Base-by-base conservation (phyloP, 2,888 invertebrate genomes). In the Elaeidobius kamerunicus region DNA sequence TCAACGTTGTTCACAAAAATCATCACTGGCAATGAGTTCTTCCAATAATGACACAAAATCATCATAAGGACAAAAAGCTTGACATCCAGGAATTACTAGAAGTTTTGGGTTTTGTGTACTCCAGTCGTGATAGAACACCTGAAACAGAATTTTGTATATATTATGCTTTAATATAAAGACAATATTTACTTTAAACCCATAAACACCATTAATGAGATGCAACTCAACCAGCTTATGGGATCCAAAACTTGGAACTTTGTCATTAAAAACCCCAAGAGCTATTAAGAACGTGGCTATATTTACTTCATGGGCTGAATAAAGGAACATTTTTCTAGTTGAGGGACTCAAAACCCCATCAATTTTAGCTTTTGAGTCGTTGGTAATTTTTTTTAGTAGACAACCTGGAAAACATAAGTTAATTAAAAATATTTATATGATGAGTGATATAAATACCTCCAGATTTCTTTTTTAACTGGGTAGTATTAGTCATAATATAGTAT, bases 51-150 rank as follows among this genome's bases (percentile, higher is more conserved):
- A 18, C 1, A 27, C 28, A 28, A 52, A 52, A 11, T 41, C 16
- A 19, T 55, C 50, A 40, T 12, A 45, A 2, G 49, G 49, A 39
- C 55, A 55, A 36, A 55, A 55, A 3, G 39, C 42, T 14, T n/a
- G 12, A 35, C 55, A 55, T 5, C 52, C 52, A 12, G 55, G 55
- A 16, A 55, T 52, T 9, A 28, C 42, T 19, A 52, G 11, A 5
- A 55, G 27, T 30, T 34, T 47, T 28, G 46, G 58, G 34, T 48
- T 43, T 9, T 16, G 34, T 36, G 41, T 43, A 38, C 36, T 42
- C 48, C 62, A 63, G 45, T 63, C 59, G 50, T 63, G 58, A 38
- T 62, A 61, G 14, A 42, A 57, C 6, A 62, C 23, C 63, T 63
- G 27, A 50, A 53, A 30, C 11, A 30, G 23, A 23, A 6, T 23